A percentile compares a stretch with the other conserved stretches of the same genome.
Conservation (phyloP, 1,140 invertebrate species). For the Nephotettix cincticeps region DNA sequence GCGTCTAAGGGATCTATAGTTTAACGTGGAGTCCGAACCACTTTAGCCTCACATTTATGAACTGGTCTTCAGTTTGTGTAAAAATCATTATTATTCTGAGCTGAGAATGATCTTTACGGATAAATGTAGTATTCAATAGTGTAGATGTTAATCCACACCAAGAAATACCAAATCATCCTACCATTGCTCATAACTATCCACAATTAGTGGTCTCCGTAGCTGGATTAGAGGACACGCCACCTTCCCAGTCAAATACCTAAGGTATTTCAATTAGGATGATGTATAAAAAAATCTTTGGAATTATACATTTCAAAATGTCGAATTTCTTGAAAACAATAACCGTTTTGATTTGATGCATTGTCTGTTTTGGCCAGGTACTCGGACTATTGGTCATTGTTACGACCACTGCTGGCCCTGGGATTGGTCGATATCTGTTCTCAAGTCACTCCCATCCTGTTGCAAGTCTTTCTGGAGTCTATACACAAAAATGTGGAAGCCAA, state of each 20-base stretch:
- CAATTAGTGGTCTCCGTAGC: background rate
- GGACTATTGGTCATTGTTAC: background rate
- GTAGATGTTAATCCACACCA: too few relatives aligned
- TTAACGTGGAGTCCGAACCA: too few relatives aligned
- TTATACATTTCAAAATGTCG: background rate
- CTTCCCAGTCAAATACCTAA: background rate
- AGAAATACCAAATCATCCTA: too few relatives aligned
- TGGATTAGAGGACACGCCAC: too few relatives aligned
- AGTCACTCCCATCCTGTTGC: background rate
- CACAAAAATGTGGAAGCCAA: background rate
- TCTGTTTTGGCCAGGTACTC: background rate
- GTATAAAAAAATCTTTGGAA: background rate
- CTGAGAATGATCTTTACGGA: background rate
- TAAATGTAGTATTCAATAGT: too few relatives aligned
- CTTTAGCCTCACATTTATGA: too few relatives aligned
- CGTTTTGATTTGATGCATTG: background rate
- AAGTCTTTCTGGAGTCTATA: background rate
- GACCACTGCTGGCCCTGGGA: background rate
- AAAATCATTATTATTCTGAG: too few relatives aligned
- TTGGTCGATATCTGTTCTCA: background rate
- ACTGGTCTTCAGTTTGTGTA: too few relatives aligned
- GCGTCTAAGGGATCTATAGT: too few relatives aligned
- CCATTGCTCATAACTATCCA: too few relatives aligned
- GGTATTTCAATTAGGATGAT: background rate
- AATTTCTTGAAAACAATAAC: background rate